Base-by-base conservation (phyloP, 2,113 vertebrate genomes). In the Stigmatopora argus region DNA sequence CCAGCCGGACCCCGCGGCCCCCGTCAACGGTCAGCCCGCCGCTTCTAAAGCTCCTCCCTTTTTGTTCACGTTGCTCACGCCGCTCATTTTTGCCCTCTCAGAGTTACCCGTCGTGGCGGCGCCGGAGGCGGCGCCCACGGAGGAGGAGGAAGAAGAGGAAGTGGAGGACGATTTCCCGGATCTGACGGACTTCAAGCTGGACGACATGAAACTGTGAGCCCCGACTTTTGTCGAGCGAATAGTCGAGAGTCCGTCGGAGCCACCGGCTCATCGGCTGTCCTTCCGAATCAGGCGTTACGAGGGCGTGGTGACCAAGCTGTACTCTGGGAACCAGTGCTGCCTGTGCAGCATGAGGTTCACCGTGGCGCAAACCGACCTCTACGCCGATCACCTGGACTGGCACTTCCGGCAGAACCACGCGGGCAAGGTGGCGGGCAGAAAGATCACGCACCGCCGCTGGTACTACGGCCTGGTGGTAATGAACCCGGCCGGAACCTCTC, bases 331-430 rank as follows among this genome's bases (percentile, higher is more conserved):
- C 87, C 97, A 99, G 90, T 99, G 96, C 86, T 98, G 97, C 35
- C 94, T 97, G 0, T 99, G 97, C 84, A 95, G 95, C 75, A 97
- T 98, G 96, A 92, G 97, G 66, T 99, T 99, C 86, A 98, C 95
- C 1, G 83, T 93, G 4, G 92, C 94, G 13, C 96, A 99, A 85
- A 98, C 97, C 1, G 97, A 99, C 79, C 90, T 98, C 61, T 99
- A 98, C 52, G 97, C 96, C 0, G 97, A 99, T 87, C 97, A 99
- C 76, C 90, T 99, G 86, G 97, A 99, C 67, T 99, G 97, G 97
- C 97, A 99, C 90, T 99, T 98, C 80, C 92, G 96, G 9, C 95
- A 97, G 90, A 99, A 99, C 86, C 89, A 97, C 60, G 95, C 94
- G 0, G 96, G 97, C 70, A 99, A 99, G 69, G 94, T 97, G 14